Base-by-base conservation (phyloP, 1,140 invertebrate genomes). In the Trinorchestia longiramus region DNA sequence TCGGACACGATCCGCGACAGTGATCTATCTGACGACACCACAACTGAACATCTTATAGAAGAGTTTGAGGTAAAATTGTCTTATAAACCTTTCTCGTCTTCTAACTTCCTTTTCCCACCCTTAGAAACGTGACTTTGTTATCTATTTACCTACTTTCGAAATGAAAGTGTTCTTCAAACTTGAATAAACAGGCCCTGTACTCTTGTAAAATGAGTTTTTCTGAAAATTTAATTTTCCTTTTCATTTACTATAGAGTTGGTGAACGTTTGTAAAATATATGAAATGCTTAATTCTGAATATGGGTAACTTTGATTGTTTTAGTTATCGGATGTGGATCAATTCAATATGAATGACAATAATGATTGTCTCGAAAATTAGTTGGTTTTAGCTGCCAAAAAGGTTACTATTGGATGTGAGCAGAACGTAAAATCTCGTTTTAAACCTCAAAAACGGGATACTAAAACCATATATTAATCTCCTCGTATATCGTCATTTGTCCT, bases 1-100 rank as follows among this genome's bases (percentile, higher is more conserved):
- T 94, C 92, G 92, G 92, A 94, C 92, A 94, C 92, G 43, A 44
- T 94, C 40, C 92, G 44, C 43, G 92, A 94, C 92, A 94, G 92
- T 40, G 92, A 94, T 47, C 92, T 94, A 40, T 94, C 92, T 45
- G 92, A 94, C 92, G 92, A 94, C 92, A 94, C 92, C 44, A 40
- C 92, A 6, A 94, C 92, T 94, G 92, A 94, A 94, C 92, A 94
- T 8, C 92, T n/a, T 43, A 11, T 94, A 94, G 92, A 94, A 94
- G 92, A 94, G 44, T 43, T 94, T 40, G 92, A 94, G 92, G 44
- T 94, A 94, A 94, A 3, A 45, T 43, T 40, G 43, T 94, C 43
- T 11, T 91, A 43, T 42, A 42, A 19, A 42, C 41, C 88, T 91
- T 91, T 23, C 88, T 42, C 43, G 88, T 28, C 41, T 17, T 91